Conservation (phyloP, 1,140 invertebrate genomes). For the Heliothis virescens region DNA sequence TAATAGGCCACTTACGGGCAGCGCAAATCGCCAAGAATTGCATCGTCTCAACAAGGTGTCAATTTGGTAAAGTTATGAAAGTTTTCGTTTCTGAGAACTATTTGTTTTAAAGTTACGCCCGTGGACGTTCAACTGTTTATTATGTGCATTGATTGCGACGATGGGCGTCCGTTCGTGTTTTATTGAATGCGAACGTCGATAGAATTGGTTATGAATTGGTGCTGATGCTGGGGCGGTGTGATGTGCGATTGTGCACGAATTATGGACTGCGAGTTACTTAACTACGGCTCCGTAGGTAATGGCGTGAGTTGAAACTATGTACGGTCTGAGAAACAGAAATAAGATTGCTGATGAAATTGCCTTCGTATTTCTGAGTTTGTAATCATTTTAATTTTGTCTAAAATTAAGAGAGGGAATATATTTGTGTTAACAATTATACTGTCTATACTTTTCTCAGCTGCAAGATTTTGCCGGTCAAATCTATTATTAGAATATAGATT, state of each 20-base stretch:
- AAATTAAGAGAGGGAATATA: no score
- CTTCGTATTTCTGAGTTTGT: no score
- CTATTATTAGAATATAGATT: no score
- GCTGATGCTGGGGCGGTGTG: slow-evolving; percentile 1
- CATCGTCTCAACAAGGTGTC: slow-evolving; percentile 83
- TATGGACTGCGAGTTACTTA: neutral
- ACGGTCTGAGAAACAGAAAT: neutral
- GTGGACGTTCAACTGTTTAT: slow-evolving; percentile 69
- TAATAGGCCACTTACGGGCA: slow-evolving; percentile 84
- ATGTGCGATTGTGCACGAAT: slow-evolving; percentile 4
- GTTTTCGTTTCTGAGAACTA: slow-evolving; percentile 81
- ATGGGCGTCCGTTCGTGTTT: slow-evolving; percentile 64
- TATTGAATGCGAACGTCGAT: slow-evolving; percentile 73
- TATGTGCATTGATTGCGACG: slow-evolving; percentile 71
- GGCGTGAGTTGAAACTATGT: neutral
- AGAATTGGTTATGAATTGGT: slow-evolving; percentile 50
- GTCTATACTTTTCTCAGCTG: no score
- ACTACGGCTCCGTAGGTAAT: neutral
- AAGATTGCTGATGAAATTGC: no score
- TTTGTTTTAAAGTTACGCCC: slow-evolving; percentile 80
- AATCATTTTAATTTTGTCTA: no score
- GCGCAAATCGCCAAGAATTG: slow-evolving; percentile 82
- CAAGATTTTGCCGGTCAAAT: no score
- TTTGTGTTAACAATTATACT: no score
- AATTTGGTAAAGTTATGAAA: slow-evolving; percentile 85